These are phyloP conservation scores for Drosophila kepulauana DNA, from an alignment of 1,140 invertebrate genomes.

Conservation along the genomic window DNA sequence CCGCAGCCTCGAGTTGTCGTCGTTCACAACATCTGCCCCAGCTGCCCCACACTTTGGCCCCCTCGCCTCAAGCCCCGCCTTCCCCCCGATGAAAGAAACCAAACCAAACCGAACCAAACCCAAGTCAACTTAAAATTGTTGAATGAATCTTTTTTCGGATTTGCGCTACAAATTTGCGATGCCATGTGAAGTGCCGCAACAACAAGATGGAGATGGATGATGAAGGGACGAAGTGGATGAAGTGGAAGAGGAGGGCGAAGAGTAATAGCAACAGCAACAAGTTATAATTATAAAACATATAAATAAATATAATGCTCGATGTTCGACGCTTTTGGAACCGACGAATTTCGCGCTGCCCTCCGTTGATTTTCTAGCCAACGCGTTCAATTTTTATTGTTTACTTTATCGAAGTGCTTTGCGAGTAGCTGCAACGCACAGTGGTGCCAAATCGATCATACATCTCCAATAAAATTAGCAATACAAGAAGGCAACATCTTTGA, in stretches of 20 bases:
- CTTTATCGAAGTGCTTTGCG: constrained; percentile 8
- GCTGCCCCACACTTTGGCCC: neutral
- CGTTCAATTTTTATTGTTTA: constrained; percentile 13
- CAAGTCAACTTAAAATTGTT: constrained; percentile 38
- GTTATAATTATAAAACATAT: constrained; percentile 65
- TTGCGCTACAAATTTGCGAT: constrained; percentile 64
- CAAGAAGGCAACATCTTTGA: neutral
- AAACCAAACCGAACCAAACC: constrained; percentile 34
- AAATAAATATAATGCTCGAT: constrained; percentile 46
- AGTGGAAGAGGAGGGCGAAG: neutral
- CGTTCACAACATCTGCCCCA: constrained; percentile 31
- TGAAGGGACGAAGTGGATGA: neutral
- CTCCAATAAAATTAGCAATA: neutral
- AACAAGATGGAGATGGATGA: constrained; percentile 19
- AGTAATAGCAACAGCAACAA: constrained; percentile 45
- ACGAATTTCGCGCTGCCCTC: constrained; percentile 62
- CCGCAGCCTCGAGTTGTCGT: constrained; percentile 26
- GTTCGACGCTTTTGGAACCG: constrained; percentile 29
- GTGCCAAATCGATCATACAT: neutral
- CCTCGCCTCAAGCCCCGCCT: neutral
- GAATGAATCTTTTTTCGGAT: constrained; percentile 67
- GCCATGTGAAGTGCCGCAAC: constrained; percentile 60
- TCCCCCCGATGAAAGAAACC: constrained; percentile 12
- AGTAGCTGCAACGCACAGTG: constrained; percentile 21
- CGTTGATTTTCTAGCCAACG: constrained; percentile 26